phyloP scores from a whole-genome alignment of 2,113 vertebrate genomes.

The Sinosuthora webbiana region DNA sequence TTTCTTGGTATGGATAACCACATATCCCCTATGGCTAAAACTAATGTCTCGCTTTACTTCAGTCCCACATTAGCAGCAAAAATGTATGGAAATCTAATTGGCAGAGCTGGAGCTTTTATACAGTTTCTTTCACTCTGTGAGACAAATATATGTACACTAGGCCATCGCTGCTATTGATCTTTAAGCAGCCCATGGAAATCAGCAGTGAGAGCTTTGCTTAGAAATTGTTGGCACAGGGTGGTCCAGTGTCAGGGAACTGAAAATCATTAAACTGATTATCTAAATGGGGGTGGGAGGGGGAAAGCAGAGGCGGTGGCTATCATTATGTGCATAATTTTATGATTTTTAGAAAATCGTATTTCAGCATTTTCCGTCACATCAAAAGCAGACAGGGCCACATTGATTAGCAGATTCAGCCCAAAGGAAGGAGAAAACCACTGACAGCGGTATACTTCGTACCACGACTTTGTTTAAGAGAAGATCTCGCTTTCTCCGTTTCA shows the following conservation, averaged over 20 bases:
- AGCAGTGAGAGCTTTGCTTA: slow-evolving; percentile 5
- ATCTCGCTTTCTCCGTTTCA: background rate
- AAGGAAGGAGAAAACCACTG: slow-evolving; percentile 23
- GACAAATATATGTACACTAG: background rate
- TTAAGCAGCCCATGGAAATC: background rate
- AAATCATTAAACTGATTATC: slow-evolving; percentile 74
- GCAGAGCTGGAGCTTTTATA: slow-evolving; percentile 39
- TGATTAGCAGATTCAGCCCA: slow-evolving; percentile 42
- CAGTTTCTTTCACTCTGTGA: slow-evolving; percentile 56
- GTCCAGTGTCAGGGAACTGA: slow-evolving; percentile 52
- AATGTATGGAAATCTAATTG: slow-evolving; percentile 58
- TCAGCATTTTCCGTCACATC: slow-evolving; percentile 64
- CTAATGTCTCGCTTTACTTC: background rate
- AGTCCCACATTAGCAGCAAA: slow-evolving; percentile 2
- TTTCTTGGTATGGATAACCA: background rate
- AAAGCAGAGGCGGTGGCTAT: background rate
- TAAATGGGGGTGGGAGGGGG: slow-evolving; percentile 48
- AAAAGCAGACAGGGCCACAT: slow-evolving; percentile 3
- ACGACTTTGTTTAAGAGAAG: background rate
- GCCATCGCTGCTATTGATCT: background rate
- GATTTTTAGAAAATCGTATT: slow-evolving; percentile 66
- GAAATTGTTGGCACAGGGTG: slow-evolving; percentile 20
- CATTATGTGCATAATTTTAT: slow-evolving; percentile 68
- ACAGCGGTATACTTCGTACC: background rate
- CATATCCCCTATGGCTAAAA: background rate